Conservation (phyloP, 2,113 vertebrate genomes). For the Vimba vimba region DNA sequence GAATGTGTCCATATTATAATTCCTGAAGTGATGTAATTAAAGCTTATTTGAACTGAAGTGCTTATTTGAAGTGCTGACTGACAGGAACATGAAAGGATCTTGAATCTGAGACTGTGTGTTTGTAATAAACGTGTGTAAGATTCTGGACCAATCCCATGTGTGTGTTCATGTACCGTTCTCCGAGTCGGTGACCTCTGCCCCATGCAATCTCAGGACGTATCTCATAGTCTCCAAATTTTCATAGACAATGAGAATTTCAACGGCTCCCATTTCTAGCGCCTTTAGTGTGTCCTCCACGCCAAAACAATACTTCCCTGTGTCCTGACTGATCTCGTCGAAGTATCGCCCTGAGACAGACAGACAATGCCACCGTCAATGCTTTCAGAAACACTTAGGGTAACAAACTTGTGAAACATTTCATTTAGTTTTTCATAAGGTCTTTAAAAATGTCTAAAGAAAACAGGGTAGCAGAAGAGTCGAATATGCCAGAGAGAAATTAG, state of each 20-base stretch:
- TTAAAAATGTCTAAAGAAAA: too few relatives aligned
- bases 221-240: conserved; percentile 99
- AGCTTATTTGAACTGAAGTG: too few relatives aligned
- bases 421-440: neutral
- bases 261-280: conserved; percentile 98
- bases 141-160: neutral
- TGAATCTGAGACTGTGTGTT: too few relatives aligned
- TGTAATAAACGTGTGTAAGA: neutral
- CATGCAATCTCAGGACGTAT: conserved; percentile 95
- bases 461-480: too few relatives aligned
- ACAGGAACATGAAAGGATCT: too few relatives aligned
- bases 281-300: conserved; percentile 98
- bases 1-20: neutral
- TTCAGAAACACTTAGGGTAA: too few relatives aligned
- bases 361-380: neutral
- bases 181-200: conserved; percentile 85
- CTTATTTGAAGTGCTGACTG: too few relatives aligned
- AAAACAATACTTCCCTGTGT: conserved; percentile 98
- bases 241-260: conserved; percentile 99
- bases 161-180: conserved; percentile 72
- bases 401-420: neutral
- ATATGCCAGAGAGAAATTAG: too few relatives aligned
- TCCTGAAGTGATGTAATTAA: neutral
- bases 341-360: conserved; percentile 83
- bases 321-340: conserved; percentile 99